These are phyloP conservation scores for Coranthus polyacanthus DNA, from an alignment of 2,797 vertebrate species.

Conservation along the genomic window DNA sequence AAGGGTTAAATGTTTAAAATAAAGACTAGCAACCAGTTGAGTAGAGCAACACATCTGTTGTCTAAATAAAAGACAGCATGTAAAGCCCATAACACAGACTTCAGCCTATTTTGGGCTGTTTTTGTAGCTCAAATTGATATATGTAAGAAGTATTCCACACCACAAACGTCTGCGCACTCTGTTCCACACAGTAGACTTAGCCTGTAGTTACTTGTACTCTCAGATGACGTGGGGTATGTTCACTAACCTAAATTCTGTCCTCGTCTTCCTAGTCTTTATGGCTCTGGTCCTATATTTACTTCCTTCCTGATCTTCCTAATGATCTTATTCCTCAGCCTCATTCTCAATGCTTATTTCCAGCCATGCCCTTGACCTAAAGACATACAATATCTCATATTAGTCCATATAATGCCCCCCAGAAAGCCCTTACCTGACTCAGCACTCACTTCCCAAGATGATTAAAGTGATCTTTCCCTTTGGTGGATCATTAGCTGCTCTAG, in stretches of 20 bases:
- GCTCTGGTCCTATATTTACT: conserved; percentile 8
- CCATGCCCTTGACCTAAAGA: conserved; percentile 17
- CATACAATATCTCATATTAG: conserved; percentile 13
- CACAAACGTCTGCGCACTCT: not conserved
- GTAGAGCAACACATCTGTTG: too few relatives aligned
- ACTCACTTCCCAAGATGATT: conserved; percentile 12
- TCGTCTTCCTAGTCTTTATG: conserved; percentile 22
- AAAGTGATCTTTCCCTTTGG: conserved; percentile 34
- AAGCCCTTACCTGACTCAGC: conserved; percentile 9
- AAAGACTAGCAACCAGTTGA: too few relatives aligned
- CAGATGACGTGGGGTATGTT: not conserved
- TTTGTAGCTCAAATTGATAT: too few relatives aligned
- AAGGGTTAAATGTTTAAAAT: too few relatives aligned
- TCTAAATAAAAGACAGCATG: too few relatives aligned
- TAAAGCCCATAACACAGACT: too few relatives aligned
- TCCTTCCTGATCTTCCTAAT: conserved; percentile 31
- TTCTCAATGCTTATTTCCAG: conserved; percentile 17
- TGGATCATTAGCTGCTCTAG: conserved; percentile 2
- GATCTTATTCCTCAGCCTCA: conserved; percentile 27
- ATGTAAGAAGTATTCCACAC: too few relatives aligned
- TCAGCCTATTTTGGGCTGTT: too few relatives aligned
- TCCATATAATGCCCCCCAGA: conserved; percentile 12
- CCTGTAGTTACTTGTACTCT: not conserved
- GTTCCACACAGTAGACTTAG: not conserved
- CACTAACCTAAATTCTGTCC: conserved; percentile 19